Evolutionary conservation across 2,113 vertebrate species (phyloP).

Genomic region (Sisor rabdophorus): DNA sequence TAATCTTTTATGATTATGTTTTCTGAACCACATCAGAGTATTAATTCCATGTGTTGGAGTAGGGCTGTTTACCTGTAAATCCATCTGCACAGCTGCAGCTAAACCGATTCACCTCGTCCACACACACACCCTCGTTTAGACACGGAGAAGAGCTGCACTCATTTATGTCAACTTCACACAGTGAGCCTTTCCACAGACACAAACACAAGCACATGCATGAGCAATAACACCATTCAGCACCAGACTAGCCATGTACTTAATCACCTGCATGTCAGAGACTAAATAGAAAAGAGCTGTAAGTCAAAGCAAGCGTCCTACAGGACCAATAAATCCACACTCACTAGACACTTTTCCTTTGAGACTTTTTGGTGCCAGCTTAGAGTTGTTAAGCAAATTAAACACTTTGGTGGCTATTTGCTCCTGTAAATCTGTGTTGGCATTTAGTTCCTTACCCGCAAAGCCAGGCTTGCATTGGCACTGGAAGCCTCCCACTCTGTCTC

Average conservation of each 20-base stretch:
- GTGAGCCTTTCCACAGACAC: slow-evolving; percentile 66
- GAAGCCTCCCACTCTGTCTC: slow-evolving; percentile 80
- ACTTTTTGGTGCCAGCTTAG: slow-evolving; percentile 21
- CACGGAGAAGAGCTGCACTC: slow-evolving; percentile 88
- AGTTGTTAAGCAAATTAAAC: slow-evolving; percentile 28
- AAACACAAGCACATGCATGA: slow-evolving; percentile 20
- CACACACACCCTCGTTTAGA: slow-evolving; percentile 81
- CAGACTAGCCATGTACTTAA: slow-evolving; percentile 28
- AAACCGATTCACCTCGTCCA: slow-evolving; percentile 81
- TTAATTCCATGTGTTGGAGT: neutral
- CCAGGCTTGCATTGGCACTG: slow-evolving; percentile 84
- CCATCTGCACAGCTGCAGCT: slow-evolving; percentile 78
- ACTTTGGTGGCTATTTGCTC: slow-evolving; percentile 16
- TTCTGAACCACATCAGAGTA: neutral
- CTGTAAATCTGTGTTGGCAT: slow-evolving; percentile 30
- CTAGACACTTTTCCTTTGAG: slow-evolving; percentile 23
- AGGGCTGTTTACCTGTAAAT: slow-evolving; percentile 75
- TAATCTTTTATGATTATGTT: neutral
- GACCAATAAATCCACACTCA: slow-evolving; percentile 28
- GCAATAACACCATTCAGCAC: slow-evolving; percentile 11
- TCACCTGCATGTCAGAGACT: slow-evolving; percentile 28
- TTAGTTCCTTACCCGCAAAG: slow-evolving; percentile 76
- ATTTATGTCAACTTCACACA: slow-evolving; percentile 86
- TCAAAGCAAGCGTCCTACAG: slow-evolving; percentile 33
- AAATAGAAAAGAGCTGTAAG: slow-evolving; percentile 40